phyloP scores from a whole-genome alignment of 2,113 vertebrate species.

The Morphnarchus princeps region DNA sequence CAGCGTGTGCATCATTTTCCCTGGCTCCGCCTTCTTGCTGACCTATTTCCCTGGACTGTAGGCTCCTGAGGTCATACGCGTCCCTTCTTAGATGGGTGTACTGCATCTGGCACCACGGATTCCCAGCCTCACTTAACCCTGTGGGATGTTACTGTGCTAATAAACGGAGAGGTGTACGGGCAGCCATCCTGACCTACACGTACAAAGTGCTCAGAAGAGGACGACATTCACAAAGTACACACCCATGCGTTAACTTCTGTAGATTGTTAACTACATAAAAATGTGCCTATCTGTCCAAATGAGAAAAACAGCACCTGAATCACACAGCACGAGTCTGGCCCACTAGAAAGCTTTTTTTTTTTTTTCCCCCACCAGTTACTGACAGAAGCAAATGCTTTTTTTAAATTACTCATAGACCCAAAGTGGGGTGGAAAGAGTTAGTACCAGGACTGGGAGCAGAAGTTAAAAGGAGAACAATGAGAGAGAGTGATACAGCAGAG shows the following conservation, averaged over 20 bases:
- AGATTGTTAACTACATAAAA: neutral
- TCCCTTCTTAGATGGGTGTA: neutral
- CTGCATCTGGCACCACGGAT: neutral
- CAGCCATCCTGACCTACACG: neutral
- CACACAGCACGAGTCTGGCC: neutral
- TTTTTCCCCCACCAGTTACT: neutral
- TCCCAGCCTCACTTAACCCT: neutral
- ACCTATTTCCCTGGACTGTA: neutral
- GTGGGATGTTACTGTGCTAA: neutral
- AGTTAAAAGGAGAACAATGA: neutral
- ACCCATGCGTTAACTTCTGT: too few species aligned
- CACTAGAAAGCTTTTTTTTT: neutral
- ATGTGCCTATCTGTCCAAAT: neutral
- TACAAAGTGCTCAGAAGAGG: neutral
- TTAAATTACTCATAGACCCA: neutral
- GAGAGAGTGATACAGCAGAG: neutral
- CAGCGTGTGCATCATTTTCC: neutral
- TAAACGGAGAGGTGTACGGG: neutral
- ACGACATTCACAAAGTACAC: neutral
- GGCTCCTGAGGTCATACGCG: rapidly evolving
- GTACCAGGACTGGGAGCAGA: neutral
- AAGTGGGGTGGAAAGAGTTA: neutral
- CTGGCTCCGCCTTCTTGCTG: neutral
- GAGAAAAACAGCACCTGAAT: neutral
- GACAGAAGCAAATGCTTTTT: neutral